phyloP scores from a whole-genome alignment of 2,888 invertebrate species.

The Corythucha ciliata region DNA sequence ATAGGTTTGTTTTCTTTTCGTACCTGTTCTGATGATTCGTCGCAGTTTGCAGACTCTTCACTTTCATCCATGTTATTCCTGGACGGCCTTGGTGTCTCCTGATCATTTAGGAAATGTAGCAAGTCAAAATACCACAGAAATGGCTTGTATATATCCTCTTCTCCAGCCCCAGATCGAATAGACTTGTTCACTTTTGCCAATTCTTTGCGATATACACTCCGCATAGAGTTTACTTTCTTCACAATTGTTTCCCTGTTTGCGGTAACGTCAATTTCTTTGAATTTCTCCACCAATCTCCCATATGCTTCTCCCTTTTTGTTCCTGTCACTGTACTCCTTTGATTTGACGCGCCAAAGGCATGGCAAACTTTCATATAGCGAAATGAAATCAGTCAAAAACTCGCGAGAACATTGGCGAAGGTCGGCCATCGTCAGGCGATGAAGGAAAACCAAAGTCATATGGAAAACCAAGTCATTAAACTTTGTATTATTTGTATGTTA shows the following conservation, averaged over 20 bases:
- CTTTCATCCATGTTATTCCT: slow-evolving; percentile 12
- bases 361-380: too few species aligned
- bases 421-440: too few species aligned
- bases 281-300: slow-evolving; percentile 20
- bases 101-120: slow-evolving; percentile 26
- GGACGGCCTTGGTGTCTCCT: slow-evolving; percentile 26
- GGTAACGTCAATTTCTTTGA: slow-evolving; percentile 22
- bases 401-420: too few species aligned
- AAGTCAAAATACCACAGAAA: slow-evolving; percentile 27
- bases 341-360: slow-evolving; percentile 34
- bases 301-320: slow-evolving; percentile 28
- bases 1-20: slow-evolving; percentile 19
- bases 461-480: too few species aligned
- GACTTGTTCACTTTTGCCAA: slow-evolving; percentile 26
- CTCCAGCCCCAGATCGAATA: slow-evolving; percentile 28
- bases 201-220: slow-evolving; percentile 33
- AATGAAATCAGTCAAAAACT: too few species aligned
- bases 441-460: too few species aligned
- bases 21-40: slow-evolving; percentile 18
- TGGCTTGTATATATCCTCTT: slow-evolving; percentile 28
- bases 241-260: slow-evolving; percentile 26
- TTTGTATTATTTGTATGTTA: too few species aligned
- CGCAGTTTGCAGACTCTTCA: slow-evolving; percentile 10
- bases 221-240: slow-evolving; percentile 34
- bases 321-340: slow-evolving; percentile 33